Percentiles rank a stretch among this genome's conserved stretches.
Conservation (phyloP, 2,888 invertebrate genomes). For the Lingula anatina region DNA sequence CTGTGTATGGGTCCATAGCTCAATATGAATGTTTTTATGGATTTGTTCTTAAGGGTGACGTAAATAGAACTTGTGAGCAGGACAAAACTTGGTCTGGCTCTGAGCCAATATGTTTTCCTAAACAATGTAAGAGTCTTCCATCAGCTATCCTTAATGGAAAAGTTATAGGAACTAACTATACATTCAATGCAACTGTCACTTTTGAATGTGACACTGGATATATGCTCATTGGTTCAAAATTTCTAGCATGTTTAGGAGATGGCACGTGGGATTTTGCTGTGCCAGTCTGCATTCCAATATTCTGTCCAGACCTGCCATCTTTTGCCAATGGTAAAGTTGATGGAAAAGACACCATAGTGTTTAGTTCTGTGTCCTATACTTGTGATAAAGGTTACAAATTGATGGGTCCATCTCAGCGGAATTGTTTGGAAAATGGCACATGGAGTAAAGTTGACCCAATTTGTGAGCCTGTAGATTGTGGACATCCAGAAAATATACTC, state of each 20-base stretch:
- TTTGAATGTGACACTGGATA: not conserved
- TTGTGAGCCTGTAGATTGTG: constrained; percentile 31
- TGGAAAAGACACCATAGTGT: no score
- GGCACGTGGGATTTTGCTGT: not conserved
- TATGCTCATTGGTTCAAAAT: not conserved
- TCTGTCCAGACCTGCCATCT: no score
- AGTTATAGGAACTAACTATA: not conserved
- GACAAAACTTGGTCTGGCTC: no score
- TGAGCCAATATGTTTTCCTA: no score
- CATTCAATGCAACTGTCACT: not conserved
- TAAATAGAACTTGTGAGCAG: no score
- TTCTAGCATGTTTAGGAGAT: not conserved
- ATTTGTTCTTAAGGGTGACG: no score
- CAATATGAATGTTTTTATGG: no score
- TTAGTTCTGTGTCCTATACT: no score
- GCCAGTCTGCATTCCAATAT: constrained; percentile 4
- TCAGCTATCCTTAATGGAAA: not conserved
- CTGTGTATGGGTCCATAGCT: no score
- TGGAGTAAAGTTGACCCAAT: constrained; percentile 37
- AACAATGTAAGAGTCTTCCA: no score
- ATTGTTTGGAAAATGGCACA: constrained; percentile 50
- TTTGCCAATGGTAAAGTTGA: no score
- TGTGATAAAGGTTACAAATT: constrained; percentile 86
- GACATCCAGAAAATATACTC: constrained; percentile 16
- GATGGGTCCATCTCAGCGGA: constrained; percentile 78